A percentile compares a stretch with the other conserved stretches of the same genome.
Evolutionary conservation across 2,113 vertebrate genomes (phyloP).

Genomic region (Oxyura jamaicensis): DNA sequence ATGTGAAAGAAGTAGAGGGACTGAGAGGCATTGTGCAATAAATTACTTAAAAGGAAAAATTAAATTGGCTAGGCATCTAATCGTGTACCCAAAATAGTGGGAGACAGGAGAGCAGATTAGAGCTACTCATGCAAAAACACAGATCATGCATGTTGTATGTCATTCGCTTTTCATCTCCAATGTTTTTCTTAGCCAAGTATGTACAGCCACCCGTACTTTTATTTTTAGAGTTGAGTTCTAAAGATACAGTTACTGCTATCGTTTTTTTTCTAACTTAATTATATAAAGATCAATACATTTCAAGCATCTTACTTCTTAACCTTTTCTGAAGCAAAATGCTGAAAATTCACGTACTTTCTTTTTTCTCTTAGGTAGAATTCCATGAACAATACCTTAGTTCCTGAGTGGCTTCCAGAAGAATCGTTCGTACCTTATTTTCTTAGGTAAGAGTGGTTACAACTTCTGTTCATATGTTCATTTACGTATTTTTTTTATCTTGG

Average conservation of each 20-base stretch:
- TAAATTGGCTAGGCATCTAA: background rate
- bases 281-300: background rate
- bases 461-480: background rate
- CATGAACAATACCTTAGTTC: slow-evolving; percentile 56
- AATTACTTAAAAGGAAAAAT: background rate
- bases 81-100: background rate
- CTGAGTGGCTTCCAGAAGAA: slow-evolving; percentile 51
- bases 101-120: background rate
- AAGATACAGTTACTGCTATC: background rate
- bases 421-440: slow-evolving; percentile 11
- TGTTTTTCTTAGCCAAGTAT: slow-evolving; percentile 26
- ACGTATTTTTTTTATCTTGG: background rate
- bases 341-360: background rate
- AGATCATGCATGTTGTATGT: background rate
- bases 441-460: slow-evolving; percentile 73
- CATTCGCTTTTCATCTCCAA: background rate
- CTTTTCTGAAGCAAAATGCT: slow-evolving; percentile 47
- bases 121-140: background rate
- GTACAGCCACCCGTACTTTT: slow-evolving; percentile 43
- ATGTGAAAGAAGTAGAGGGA: background rate
- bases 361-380: slow-evolving; percentile 66
- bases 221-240: slow-evolving; percentile 49
- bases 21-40: background rate
- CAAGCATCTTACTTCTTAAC: background rate
- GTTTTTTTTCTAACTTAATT: background rate